These are phyloP conservation scores for Lycaena phlaeas DNA, from an alignment of 2,888 invertebrate genomes.

Conservation along the genomic window DNA sequence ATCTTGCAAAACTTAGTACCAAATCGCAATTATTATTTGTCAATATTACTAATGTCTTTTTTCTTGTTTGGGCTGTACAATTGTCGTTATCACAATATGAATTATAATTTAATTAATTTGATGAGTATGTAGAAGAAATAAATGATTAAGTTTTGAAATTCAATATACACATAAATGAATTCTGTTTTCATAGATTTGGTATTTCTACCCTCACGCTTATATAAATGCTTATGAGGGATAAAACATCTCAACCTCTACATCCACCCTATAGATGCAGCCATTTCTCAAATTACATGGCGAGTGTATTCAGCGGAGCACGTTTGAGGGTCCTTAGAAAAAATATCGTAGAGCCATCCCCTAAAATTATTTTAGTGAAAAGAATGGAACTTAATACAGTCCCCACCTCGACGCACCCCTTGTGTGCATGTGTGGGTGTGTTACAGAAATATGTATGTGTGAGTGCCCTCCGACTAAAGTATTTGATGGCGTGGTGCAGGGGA, in stretches of 20 bases:
- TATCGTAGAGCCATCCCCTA: conserved; percentile 70
- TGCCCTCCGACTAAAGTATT: conserved; percentile 47
- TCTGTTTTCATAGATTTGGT: too few species aligned
- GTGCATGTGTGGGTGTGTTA: conserved; percentile 26
- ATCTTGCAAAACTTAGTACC: too few species aligned
- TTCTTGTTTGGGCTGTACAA: too few species aligned
- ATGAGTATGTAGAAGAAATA: too few species aligned
- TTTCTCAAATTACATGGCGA: conserved; percentile 56
- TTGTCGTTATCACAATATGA: too few species aligned
- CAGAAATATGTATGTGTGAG: conserved; percentile 37
- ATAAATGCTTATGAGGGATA: conserved; percentile 26
- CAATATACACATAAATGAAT: too few species aligned
- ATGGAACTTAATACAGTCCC: conserved; percentile 73
- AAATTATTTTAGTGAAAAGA: conserved; percentile 74
- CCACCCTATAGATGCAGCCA: conserved; percentile 40
- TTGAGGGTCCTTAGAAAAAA: conserved; percentile 54
- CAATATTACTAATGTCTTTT: too few species aligned
- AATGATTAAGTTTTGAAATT: too few species aligned
- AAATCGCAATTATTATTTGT: too few species aligned
- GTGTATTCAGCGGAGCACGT: conserved; percentile 50
- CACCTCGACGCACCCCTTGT: conserved; percentile 62
- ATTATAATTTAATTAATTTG: too few species aligned
- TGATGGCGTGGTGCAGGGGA: conserved; percentile 43
- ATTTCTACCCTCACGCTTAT: too few species aligned
- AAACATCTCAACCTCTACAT: conserved; percentile 48